phyloP scores from a whole-genome alignment of 2,113 vertebrate species.

The Dipodomys merriami region DNA sequence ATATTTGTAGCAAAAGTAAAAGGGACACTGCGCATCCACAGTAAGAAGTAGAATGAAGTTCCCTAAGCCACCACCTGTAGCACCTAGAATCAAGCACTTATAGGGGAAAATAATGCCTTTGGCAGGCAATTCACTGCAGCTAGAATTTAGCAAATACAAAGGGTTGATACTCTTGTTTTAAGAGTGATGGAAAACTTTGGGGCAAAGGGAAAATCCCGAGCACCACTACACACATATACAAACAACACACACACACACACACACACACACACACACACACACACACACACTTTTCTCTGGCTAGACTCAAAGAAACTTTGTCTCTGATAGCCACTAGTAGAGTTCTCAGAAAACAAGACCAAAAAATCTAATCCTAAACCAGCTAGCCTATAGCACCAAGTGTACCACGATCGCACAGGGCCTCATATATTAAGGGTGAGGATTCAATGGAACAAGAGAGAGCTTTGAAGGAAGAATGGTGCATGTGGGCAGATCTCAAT shows the following conservation, averaged over 20 bases:
- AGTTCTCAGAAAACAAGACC: conserved; percentile 7
- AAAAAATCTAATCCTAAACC: conserved; percentile 1
- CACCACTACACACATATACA: too few relatives aligned
- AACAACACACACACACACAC: too few relatives aligned
- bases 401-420: background rate
- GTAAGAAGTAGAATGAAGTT: background rate
- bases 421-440: background rate
- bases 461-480: background rate
- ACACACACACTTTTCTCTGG: background rate
- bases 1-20: background rate
- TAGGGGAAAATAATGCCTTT: background rate
- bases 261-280: too few relatives aligned
- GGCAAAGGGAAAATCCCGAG: too few relatives aligned
- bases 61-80: background rate
- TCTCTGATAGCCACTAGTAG: background rate
- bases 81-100: background rate
- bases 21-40: background rate
- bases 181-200: background rate
- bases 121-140: background rate
- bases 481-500: background rate
- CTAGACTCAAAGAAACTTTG: background rate
- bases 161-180: background rate
- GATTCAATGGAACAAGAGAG: background rate
- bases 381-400: background rate
- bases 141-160: background rate